Evolutionary conservation across 2,113 vertebrate genomes (phyloP), one percentile per base, ranked within the genome.

Genomic region (Vimba vimba): DNA sequence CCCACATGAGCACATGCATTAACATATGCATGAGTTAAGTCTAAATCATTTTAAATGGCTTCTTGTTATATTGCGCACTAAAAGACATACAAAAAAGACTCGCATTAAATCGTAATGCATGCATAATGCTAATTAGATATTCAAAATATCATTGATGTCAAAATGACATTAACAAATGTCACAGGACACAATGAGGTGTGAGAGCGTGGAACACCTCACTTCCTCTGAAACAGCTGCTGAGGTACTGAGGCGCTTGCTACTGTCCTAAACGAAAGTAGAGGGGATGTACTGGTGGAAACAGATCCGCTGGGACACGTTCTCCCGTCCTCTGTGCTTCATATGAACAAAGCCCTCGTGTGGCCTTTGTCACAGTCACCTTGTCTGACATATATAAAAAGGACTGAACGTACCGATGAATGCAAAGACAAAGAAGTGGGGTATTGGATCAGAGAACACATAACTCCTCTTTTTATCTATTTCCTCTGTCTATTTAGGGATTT

Each of bases 161-260:
- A n/a, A n/a, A n/a, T n/a, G 85, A 84, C 87, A 85, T 86, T 85
- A 89, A 77, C 77, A 77, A 89, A 89, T 85, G 88, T 81, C 82
- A 86, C 52, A 59, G 52, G 62, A 71, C 85, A 62, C 75, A 78
- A 45, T 81, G 71, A 89, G 52, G 27, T n/a, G 23, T n/a, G 25
- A 60, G 74, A 77, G 36, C 43, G 43, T 43, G 52, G 30, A 36
- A 80, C 36, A 77, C 21, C 62, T 50, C 76, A 21, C 79, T 74
- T 81, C 36, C 57, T 23, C 82, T 12, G 36, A 77, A 84, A 52
- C 77, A 60, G 69, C 55, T 39, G 71, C 30, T 21, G 79, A 77
- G 85, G 77, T 36, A 84, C 79, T 68, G 60, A 76, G 60, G 68
- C 43, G 21, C 36, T 83, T 45, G 64, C 55, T 66, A 47, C 64